Evolutionary conservation across 2,888 invertebrate genomes (phyloP).

Genomic region (Halictus quadricinctus): DNA sequence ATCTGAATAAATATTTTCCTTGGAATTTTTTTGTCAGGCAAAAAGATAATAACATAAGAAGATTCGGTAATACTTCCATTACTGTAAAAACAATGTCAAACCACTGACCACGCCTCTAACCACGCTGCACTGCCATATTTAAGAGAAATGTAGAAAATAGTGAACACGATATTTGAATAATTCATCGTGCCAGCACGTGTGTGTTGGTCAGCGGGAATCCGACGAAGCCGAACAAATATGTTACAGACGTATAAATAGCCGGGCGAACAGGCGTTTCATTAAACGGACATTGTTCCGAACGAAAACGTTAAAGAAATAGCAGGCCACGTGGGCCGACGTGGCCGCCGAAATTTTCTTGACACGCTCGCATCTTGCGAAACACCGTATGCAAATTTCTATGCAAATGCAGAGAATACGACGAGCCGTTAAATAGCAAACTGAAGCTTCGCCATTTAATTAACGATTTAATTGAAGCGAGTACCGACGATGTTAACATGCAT

Average conservation of each 20-base stretch:
- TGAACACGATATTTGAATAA: not conserved
- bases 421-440: conserved; percentile 36
- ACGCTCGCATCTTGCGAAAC: conserved; percentile 23
- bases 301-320: conserved; percentile 16
- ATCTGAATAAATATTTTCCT: too few relatives aligned
- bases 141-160: not conserved
- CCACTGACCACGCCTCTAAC: too few relatives aligned
- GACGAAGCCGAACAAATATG: not conserved
- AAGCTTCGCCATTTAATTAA: conserved; percentile 50
- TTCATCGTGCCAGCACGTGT: not conserved
- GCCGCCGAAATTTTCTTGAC: conserved; percentile 37
- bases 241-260: not conserved
- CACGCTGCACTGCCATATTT: too few relatives aligned
- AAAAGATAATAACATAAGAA: too few relatives aligned
- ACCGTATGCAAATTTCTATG: conserved; percentile 44
- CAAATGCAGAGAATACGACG: conserved; percentile 19
- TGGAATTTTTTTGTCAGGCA: too few relatives aligned
- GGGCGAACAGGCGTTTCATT: not conserved
- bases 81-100: too few relatives aligned
- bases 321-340: not conserved
- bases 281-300: not conserved
- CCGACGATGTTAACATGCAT: conserved; percentile 39
- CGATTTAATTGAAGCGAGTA: conserved; percentile 49
- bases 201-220: not conserved
- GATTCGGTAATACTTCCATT: too few relatives aligned